These are phyloP conservation scores for Melanerpes aurifrons DNA, from an alignment of 2,113 vertebrate genomes.

Conservation along the genomic window DNA sequence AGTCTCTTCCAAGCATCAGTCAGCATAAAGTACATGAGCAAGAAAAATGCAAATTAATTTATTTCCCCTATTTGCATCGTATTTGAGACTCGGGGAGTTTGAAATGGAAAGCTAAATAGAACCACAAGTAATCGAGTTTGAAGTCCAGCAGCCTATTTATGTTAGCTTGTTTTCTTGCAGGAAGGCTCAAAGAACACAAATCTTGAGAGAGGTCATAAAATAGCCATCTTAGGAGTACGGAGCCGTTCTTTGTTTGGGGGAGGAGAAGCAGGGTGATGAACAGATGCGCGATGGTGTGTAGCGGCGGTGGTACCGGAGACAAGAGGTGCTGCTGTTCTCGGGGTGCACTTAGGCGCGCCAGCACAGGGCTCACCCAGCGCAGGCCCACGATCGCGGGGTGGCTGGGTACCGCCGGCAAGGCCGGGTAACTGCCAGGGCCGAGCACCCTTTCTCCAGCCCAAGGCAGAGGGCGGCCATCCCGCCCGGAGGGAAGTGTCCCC, in stretches of 20 bases:
- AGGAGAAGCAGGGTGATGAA: too few species aligned
- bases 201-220: background rate
- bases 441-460: background rate
- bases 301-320: background rate
- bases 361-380: background rate
- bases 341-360: fast-evolving
- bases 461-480: background rate
- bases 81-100: background rate
- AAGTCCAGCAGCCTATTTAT: background rate
- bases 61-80: background rate
- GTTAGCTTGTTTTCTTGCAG: background rate
- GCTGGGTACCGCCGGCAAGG: too few species aligned
- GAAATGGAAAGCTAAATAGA: background rate
- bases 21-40: background rate
- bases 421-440: background rate
- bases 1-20: background rate
- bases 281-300: fast-evolving
- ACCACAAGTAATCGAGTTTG: background rate
- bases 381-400: fast-evolving
- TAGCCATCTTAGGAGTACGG: too few species aligned
- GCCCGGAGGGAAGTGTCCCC: background rate
- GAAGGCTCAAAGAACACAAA: background rate
- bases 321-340: background rate
- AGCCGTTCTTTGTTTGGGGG: fast-evolving
- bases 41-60: background rate